Evolutionary conservation across 2,888 invertebrate species (phyloP).

Genomic region (Thecocarcelia acutangulata): DNA sequence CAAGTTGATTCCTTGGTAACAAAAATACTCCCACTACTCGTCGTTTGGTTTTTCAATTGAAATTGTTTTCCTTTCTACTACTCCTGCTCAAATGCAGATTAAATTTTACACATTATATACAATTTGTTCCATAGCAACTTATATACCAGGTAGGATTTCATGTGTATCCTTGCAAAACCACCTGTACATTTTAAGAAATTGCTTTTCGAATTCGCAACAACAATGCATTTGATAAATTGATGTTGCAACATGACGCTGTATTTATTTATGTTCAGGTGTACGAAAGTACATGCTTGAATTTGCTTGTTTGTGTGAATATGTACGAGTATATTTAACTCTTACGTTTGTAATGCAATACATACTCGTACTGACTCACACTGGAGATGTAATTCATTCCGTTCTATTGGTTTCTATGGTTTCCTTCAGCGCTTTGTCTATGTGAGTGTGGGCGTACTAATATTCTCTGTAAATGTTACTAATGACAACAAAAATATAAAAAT

Average conservation of each 20-base stretch:
- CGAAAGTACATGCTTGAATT: background rate
- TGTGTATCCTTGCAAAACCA: conserved; percentile 41
- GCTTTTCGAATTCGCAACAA: conserved; percentile 50
- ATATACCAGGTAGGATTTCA: conserved; percentile 7
- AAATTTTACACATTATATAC: conserved; percentile 26
- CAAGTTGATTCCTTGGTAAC: conserved; percentile 28
- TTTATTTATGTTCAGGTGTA: background rate
- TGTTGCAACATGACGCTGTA: conserved; percentile 41
- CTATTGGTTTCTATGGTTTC: conserved; percentile 55
- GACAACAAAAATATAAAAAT: conserved; percentile 42
- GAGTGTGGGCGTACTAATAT: background rate
- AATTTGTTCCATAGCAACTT: conserved; percentile 51
- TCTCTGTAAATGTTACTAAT: conserved; percentile 41
- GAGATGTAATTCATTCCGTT: conserved; percentile 21
- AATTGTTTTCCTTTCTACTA: background rate
- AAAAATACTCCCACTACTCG: background rate
- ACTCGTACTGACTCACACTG: conserved; percentile 1
- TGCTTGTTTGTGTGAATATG: background rate
- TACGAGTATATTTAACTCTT: background rate
- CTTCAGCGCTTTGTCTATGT: background rate
- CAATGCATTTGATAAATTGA: conserved; percentile 65
- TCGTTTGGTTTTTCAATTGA: background rate
- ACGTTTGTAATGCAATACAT: conserved; percentile 13
- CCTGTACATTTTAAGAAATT: conserved; percentile 63
- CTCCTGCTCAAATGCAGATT: background rate